Evolutionary conservation across 1,140 invertebrate genomes (phyloP).

Genomic region (Gryon sp.): DNA sequence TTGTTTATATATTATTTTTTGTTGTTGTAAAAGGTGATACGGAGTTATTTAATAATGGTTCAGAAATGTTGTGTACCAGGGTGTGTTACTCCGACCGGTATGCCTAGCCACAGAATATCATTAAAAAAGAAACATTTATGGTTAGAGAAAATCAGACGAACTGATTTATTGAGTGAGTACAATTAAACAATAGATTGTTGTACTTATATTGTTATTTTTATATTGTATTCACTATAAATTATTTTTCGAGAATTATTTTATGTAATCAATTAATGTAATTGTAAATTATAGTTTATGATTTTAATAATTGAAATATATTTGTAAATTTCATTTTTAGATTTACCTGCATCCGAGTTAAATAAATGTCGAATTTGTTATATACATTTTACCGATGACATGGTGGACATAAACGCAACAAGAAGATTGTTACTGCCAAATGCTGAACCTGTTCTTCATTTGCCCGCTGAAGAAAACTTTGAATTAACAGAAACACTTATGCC

Average conservation of each 20-base stretch:
- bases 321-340: no score
- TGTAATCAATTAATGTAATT: no score
- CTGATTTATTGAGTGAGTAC: constrained; percentile 6
- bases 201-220: no score
- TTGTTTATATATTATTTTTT: no score
- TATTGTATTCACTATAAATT: no score
- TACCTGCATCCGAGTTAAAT: background rate
- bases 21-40: no score
- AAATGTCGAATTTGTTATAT: constrained; percentile 3
- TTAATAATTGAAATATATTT: no score
- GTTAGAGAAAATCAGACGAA: constrained; percentile 1
- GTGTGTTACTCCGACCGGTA: background rate
- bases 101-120: constrained; percentile 5
- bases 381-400: background rate
- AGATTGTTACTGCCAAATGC: background rate
- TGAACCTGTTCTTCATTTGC: background rate
- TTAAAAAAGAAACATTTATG: background rate
- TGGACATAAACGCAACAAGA: background rate
- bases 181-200: no score
- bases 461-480: no score
- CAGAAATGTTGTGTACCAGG: background rate
- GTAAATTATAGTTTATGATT: no score
- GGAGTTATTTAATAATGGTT: constrained; percentile 16
- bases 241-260: no score
- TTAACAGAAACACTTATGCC: no score